Evolutionary conservation across 2,797 vertebrate genomes (phyloP).

Genomic region (Gymnocypris eckloni): DNA sequence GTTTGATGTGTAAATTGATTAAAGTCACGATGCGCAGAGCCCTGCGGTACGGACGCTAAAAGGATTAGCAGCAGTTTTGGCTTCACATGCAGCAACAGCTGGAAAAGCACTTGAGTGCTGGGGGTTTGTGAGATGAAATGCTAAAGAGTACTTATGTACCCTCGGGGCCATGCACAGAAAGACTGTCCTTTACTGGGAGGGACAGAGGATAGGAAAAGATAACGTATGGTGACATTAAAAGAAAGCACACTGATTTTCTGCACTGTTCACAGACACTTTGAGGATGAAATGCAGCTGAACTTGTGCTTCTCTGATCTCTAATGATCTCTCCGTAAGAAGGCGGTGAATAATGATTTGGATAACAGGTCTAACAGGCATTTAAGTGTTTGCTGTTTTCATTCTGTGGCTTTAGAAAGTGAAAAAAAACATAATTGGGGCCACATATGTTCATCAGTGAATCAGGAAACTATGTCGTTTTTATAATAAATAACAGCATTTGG

Average conservation of each 20-base stretch:
- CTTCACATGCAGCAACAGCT: constrained; percentile 66
- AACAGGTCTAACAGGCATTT: background rate
- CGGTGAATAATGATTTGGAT: background rate
- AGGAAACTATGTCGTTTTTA: background rate
- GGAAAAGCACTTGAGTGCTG: constrained; percentile 61
- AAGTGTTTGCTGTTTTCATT: background rate
- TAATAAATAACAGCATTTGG: background rate
- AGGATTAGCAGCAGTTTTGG: constrained; percentile 71
- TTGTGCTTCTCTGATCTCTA: constrained; percentile 39
- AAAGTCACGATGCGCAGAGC: constrained; percentile 69
- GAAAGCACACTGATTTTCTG: constrained; percentile 55
- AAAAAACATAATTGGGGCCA: too few species aligned
- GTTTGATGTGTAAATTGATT: constrained; percentile 74
- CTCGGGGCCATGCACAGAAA: constrained; percentile 60
- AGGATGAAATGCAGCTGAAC: constrained; percentile 60
- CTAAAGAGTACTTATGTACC: constrained; percentile 76
- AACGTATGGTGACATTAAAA: constrained; percentile 67
- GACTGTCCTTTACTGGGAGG: constrained; percentile 60
- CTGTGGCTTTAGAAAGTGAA: background rate
- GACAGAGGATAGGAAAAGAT: constrained; percentile 62
- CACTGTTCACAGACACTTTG: constrained; percentile 58
- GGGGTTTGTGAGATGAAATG: constrained; percentile 73
- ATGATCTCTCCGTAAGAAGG: background rate
- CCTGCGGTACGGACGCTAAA: constrained; percentile 68
- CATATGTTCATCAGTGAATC: background rate